Base-by-base conservation (phyloP, 37 sponge, comb jelly and placozoan genomes). In the Ephydatia muelleri region DNA sequence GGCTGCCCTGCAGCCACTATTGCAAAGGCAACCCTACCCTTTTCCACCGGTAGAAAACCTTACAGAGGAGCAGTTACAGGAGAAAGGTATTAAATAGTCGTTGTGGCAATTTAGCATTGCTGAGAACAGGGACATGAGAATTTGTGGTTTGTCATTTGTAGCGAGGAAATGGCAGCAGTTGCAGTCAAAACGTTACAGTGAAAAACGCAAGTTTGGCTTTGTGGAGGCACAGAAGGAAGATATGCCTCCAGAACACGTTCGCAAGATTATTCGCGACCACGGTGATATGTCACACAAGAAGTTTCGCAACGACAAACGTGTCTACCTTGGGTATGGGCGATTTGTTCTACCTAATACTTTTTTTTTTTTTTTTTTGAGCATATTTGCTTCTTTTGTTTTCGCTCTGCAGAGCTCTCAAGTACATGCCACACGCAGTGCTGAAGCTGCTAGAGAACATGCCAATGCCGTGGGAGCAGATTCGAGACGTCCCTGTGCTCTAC, bases 201-300 rank as follows among this genome's bases (percentile, higher is more conserved):
- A 99, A 83, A 99, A 99, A 83, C 86, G 99, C 36, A 96, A 96
- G 87, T 99, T 99, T 85, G 97, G 97, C 2, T 99, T 97, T 82
- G 97, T 99, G 26, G 99, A 99, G 83, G 99, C 99, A 29, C 99
- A 99, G 92, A 99, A 99, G 79, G 99, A 99, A 77, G 97, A 99
- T 79, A 95, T 99, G 96, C 99, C 99, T 9, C 97, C 97, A 37
- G 99, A 99, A 82, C 99, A 99, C 70, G 97, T 99, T 29, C 73
- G 99, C 23, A 99, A 99, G 93, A 99, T 99, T 69, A 97, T 99
- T 38, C 88, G 99, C 26, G 99, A 99, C 86, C 99, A 99, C 82
- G 99, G 99, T 0, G 99, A 99, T 80, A 99, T 99, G 99, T 94
- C 97, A 5, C 96, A 91, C 83, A 73, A 96, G 70, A 99, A 99